Conservation (phyloP, 2,888 invertebrate genomes). For the Campoletis raptor region DNA sequence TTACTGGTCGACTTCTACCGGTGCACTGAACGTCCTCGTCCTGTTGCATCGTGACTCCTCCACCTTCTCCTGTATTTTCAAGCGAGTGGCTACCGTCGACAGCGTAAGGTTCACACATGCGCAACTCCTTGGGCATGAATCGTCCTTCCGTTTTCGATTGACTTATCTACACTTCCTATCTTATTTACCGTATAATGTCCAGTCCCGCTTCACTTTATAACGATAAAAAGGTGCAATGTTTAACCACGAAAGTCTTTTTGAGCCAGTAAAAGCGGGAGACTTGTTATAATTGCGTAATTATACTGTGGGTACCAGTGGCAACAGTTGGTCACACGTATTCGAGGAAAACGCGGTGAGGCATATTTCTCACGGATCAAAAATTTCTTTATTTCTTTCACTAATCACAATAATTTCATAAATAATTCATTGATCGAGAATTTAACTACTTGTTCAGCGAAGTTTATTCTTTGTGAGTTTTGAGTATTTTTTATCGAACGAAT, state of each 20-base stretch:
- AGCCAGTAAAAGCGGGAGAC: background rate
- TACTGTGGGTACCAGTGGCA: conserved; percentile 47
- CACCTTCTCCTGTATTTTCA: conserved; percentile 67
- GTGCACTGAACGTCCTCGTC: conserved; percentile 81
- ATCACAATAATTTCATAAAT: background rate
- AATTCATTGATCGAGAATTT: background rate
- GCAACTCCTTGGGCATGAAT: conserved; percentile 74
- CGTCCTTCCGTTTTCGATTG: conserved; percentile 71
- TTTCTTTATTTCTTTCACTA: background rate
- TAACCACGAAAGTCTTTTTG: conserved; percentile 45
- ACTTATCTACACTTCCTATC: conserved; percentile 35
- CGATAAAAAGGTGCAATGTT: background rate
- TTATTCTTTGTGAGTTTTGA: background rate
- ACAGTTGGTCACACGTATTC: conserved; percentile 59
- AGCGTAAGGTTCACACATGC: conserved; percentile 74
- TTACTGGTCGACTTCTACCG: conserved; percentile 83
- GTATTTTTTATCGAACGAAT: background rate
- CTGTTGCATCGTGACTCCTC: conserved; percentile 73
- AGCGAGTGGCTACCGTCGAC: conserved; percentile 56
- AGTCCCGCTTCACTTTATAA: background rate
- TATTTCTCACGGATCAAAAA: conserved; percentile 37
- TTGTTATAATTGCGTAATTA: conserved; percentile 42
- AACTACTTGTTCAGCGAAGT: background rate
- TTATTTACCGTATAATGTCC: conserved; percentile 32
- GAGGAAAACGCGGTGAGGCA: background rate